Percentiles rank a stretch among this genome's conserved stretches.
These are phyloP conservation scores for Coregonus clupeaformis DNA, from an alignment of 2,113 vertebrate species.

Conservation along the genomic window DNA sequence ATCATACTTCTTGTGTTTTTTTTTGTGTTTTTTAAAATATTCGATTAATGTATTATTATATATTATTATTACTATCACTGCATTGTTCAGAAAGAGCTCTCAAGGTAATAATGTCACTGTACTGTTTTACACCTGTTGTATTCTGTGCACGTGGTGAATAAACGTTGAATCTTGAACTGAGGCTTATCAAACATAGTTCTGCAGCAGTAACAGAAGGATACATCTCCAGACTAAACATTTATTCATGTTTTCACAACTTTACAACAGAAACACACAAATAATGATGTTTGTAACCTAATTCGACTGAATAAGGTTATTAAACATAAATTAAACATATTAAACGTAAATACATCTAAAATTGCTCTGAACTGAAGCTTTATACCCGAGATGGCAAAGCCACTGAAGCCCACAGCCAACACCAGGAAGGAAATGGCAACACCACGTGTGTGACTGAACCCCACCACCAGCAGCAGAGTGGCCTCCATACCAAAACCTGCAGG, in stretches of 20 bases:
- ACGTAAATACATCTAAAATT: no score
- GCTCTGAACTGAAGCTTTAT: constrained; percentile 57
- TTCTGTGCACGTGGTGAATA: no score
- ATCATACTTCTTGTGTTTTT: no score
- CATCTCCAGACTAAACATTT: not conserved
- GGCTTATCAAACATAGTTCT: not conserved
- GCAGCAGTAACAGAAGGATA: not conserved
- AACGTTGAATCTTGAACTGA: no score
- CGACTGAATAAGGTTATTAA: no score
- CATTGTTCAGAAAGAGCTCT: no score
- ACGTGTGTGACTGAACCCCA: constrained; percentile 94
- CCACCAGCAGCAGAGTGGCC: constrained; percentile 91
- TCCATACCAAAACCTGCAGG: constrained; percentile 95
- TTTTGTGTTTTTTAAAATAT: no score
- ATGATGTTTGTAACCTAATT: not conserved
- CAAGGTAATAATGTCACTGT: no score
- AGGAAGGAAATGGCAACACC: constrained; percentile 93
- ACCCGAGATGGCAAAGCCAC: constrained; percentile 99
- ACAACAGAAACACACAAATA: not conserved
- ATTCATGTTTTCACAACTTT: not conserved
- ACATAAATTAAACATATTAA: no score
- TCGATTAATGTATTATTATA: no score
- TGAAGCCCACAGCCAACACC: constrained; percentile 95
- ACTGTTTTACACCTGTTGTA: no score
- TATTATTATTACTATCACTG: no score